These are phyloP conservation scores for Elymnias hypermnestra DNA, from an alignment of 1,140 invertebrate species.

Conservation along the genomic window DNA sequence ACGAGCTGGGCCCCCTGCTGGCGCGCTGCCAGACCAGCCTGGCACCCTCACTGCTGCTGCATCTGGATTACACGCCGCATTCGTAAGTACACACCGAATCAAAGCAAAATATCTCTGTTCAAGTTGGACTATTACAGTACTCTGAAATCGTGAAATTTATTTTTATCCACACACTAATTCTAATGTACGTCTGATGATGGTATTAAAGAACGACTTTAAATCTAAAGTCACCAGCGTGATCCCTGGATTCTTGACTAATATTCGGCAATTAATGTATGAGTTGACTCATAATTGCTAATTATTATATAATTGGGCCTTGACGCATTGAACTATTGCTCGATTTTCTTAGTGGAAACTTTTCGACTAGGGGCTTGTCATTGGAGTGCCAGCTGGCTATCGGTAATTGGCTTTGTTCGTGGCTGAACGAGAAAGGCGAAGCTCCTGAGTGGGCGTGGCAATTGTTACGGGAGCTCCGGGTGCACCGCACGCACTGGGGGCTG, in stretches of 20 bases:
- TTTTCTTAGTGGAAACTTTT: background rate
- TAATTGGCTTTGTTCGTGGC: conserved; percentile 33
- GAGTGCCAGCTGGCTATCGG: conserved; percentile 39
- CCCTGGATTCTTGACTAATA: too few species aligned
- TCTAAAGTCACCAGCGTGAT: too few species aligned
- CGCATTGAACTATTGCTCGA: background rate
- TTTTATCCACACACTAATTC: too few species aligned
- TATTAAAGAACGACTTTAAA: too few species aligned
- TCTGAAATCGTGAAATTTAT: too few species aligned
- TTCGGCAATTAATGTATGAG: too few species aligned
- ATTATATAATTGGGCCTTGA: too few species aligned
- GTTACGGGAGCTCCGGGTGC: conserved; percentile 31
- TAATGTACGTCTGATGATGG: too few species aligned
- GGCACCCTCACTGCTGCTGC: conserved; percentile 34
- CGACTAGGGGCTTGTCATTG: conserved; percentile 35
- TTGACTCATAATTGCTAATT: too few species aligned
- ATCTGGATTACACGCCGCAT: conserved; percentile 45
- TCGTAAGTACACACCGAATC: conserved; percentile 31
- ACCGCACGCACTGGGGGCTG: conserved; percentile 32
- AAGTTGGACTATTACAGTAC: too few species aligned
- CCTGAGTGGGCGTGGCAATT: conserved; percentile 43
- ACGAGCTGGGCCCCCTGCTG: conserved; percentile 31
- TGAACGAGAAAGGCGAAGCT: conserved; percentile 5
- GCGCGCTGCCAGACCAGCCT: conserved; percentile 41
- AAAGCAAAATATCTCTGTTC: too few species aligned